A percentile compares a stretch with the other conserved stretches of the same genome.
phyloP scores from a whole-genome alignment of 2,113 vertebrate species.

The Indicator indicator region DNA sequence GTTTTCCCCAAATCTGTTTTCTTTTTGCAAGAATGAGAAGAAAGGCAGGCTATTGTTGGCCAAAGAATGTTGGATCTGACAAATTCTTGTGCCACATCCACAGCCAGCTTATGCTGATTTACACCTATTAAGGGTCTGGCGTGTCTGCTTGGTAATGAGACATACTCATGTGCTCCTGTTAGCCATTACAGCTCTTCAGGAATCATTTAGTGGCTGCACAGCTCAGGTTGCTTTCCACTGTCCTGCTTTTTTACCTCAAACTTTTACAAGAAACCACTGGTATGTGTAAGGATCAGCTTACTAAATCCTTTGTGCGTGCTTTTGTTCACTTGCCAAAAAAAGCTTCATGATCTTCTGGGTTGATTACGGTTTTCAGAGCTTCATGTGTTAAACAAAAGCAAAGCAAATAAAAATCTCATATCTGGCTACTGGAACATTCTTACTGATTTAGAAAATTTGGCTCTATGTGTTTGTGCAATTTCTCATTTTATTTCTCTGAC shows the following conservation, averaged over 20 bases:
- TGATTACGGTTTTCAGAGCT: background rate
- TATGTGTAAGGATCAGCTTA: background rate
- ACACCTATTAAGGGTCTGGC: background rate
- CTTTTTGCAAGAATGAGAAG: background rate
- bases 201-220: background rate
- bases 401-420: background rate
- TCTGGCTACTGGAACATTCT: background rate
- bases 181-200: background rate
- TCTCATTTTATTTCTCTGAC: background rate
- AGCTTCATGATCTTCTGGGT: background rate
- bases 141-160: rapidly evolving
- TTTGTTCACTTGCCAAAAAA: background rate
- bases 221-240: background rate
- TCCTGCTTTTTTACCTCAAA: background rate
- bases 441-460: background rate
- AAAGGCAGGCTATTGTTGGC: background rate
- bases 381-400: background rate
- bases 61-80: background rate
- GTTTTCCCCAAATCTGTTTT: background rate
- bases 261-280: background rate
- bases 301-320: background rate
- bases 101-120: background rate
- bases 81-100: background rate
- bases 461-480: background rate
- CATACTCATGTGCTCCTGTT: background rate